Evolutionary conservation across 2,888 invertebrate species (phyloP).

Genomic region (Phalera bucephala): DNA sequence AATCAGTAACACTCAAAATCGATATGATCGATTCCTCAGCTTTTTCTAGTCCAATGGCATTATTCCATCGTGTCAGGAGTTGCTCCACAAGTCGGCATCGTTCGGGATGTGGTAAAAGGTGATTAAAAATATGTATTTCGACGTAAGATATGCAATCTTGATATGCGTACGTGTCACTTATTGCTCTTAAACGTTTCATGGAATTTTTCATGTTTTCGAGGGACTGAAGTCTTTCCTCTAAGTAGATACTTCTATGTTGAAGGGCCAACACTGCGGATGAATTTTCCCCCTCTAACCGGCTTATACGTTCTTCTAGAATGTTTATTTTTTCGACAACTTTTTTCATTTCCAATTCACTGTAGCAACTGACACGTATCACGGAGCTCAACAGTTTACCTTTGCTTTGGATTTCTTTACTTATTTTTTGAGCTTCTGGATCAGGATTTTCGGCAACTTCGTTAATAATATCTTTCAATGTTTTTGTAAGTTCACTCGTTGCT

Average conservation of each 20-base stretch:
- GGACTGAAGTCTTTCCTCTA: constrained; percentile 38
- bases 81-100: constrained; percentile 39
- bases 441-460: constrained; percentile 26
- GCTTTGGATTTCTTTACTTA: constrained; percentile 12
- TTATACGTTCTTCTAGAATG: constrained; percentile 32
- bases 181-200: constrained; percentile 21
- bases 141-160: constrained; percentile 3
- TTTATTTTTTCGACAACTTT: constrained; percentile 36
- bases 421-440: constrained; percentile 15
- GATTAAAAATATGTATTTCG: constrained; percentile 36
- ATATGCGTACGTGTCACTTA: constrained; percentile 2
- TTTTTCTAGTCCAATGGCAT: constrained; percentile 17
- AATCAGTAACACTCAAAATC: constrained; percentile 34
- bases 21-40: constrained; percentile 36
- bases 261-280: constrained; percentile 33
- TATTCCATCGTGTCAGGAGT: constrained; percentile 36
- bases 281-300: constrained; percentile 21
- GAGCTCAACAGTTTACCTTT: constrained; percentile 8
- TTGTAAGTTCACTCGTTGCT: constrained; percentile 26
- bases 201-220: constrained; percentile 37
- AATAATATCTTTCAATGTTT: constrained; percentile 31
- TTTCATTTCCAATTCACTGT: constrained; percentile 28
- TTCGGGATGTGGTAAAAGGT: constrained; percentile 33
- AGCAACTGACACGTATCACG: constrained; percentile 5
- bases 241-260: constrained; percentile 40